Conservation (phyloP, 2,888 invertebrate species). For the Lithosia quadra region DNA sequence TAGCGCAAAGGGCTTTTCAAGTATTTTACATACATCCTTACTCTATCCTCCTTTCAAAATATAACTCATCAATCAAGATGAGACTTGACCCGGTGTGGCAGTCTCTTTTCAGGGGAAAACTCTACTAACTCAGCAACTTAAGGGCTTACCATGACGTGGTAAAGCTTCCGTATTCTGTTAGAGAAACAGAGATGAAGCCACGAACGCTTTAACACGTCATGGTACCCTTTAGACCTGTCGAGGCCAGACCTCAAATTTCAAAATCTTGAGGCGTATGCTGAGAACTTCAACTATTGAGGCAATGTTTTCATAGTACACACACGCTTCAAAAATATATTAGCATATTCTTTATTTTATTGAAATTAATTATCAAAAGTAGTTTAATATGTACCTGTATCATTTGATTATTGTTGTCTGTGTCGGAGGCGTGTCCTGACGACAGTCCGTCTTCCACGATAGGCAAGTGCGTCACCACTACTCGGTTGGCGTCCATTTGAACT, state of each 20-base stretch:
- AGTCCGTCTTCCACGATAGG: conserved; percentile 97
- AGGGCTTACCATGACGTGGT: too few species aligned
- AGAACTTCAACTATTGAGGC: background rate
- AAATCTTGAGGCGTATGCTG: too few species aligned
- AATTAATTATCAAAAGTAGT: background rate
- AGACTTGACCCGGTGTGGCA: background rate
- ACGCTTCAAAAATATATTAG: background rate
- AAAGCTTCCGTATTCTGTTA: too few species aligned
- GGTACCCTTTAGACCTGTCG: too few species aligned
- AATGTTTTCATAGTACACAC: background rate
- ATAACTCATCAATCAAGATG: background rate
- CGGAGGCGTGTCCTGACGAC: conserved; percentile 97
- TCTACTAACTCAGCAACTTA: too few species aligned
- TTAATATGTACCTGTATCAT: conserved; percentile 53
- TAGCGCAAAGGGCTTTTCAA: background rate
- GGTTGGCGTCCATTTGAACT: conserved; percentile 79
- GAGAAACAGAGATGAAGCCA: too few species aligned
- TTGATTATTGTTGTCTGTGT: conserved; percentile 95
- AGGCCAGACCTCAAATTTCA: too few species aligned
- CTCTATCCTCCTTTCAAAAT: background rate
- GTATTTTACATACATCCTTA: background rate
- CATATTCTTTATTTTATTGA: background rate
- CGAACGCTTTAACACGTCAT: too few species aligned
- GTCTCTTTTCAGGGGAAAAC: background rate
- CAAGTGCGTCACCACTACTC: conserved; percentile 89